Evolutionary conservation across 1,140 invertebrate genomes (phyloP).

Genomic region (Drosophila orena): DNA sequence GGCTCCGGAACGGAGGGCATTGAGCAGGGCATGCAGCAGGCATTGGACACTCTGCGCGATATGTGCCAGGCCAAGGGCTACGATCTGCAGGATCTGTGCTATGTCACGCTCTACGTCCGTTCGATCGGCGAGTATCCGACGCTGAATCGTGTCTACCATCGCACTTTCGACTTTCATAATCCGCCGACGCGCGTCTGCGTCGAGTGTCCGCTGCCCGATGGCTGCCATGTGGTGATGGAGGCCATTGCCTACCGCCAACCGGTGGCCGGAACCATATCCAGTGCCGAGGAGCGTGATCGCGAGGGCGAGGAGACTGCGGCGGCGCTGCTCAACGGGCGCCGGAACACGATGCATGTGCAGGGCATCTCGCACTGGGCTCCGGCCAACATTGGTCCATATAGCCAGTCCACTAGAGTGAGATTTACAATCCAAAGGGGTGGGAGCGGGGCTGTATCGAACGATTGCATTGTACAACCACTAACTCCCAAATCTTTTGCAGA

Average conservation of each 20-base stretch:
- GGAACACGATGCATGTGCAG: slow-evolving; percentile 94
- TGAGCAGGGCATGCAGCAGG: slow-evolving; percentile 72
- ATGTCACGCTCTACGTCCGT: slow-evolving; percentile 92
- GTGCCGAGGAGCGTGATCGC: slow-evolving; percentile 48
- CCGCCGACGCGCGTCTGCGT: slow-evolving; percentile 96
- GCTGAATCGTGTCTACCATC: slow-evolving; percentile 92
- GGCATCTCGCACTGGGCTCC: slow-evolving; percentile 98
- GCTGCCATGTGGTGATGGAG: slow-evolving; percentile 91
- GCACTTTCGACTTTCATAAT: slow-evolving; percentile 91
- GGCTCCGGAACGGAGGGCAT: slow-evolving; percentile 61
- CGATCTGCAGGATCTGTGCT: slow-evolving; percentile 89
- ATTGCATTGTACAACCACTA: not conserved
- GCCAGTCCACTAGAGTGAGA: slow-evolving; percentile 92
- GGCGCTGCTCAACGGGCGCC: slow-evolving; percentile 57
- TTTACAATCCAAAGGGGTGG: not conserved
- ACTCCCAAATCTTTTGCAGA: slow-evolving; percentile 41
- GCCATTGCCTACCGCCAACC: slow-evolving; percentile 88
- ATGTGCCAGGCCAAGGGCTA: slow-evolving; percentile 86
- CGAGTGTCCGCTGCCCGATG: slow-evolving; percentile 90
- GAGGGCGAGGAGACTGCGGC: slow-evolving; percentile 52
- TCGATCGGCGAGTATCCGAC: slow-evolving; percentile 92
- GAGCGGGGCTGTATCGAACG: not conserved
- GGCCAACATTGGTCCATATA: slow-evolving; percentile 97
- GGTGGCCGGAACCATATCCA: slow-evolving; percentile 27
- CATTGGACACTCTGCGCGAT: slow-evolving; percentile 58